Conservation (phyloP, 2,888 invertebrate genomes). For the Agrilus mali region DNA sequence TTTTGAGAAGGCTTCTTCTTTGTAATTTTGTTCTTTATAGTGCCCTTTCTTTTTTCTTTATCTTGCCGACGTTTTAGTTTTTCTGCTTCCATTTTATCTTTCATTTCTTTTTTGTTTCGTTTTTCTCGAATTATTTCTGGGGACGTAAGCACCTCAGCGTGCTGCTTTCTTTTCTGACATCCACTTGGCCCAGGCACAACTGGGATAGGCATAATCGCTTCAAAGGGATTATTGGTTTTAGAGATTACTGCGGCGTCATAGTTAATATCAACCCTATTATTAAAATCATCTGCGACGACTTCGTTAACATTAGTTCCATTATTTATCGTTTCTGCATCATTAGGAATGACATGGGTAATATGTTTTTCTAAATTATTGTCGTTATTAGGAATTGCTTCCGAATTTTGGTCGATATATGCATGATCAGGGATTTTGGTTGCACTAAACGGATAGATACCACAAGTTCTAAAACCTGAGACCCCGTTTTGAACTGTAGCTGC, state of each 20-base stretch:
- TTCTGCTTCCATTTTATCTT: not conserved
- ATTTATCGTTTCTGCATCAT: too few species aligned
- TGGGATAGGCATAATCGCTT: too few species aligned
- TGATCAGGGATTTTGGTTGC: not conserved
- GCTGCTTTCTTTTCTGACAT: not conserved
- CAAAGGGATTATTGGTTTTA: too few species aligned
- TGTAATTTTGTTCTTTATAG: too few species aligned
- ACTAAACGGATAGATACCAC: constrained; percentile 1
- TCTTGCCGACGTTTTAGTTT: not conserved
- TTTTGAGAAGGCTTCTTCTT: too few species aligned
- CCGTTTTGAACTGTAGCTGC: constrained; percentile 2
- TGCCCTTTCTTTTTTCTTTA: not conserved
- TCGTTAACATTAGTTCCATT: too few species aligned
- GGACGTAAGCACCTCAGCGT: not conserved
- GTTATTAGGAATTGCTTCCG: not conserved
- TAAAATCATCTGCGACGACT: too few species aligned
- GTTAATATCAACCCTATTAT: too few species aligned
- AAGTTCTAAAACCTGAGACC: constrained; percentile 1
- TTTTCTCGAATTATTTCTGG: not conserved
- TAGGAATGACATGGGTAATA: not conserved
- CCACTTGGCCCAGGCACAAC: too few species aligned
- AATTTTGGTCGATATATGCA: not conserved
- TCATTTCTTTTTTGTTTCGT: not conserved
- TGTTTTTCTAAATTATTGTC: not conserved
- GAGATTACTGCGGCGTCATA: too few species aligned